Conservation (phyloP, 2,797 vertebrate species). For the Dipus sagitta region DNA sequence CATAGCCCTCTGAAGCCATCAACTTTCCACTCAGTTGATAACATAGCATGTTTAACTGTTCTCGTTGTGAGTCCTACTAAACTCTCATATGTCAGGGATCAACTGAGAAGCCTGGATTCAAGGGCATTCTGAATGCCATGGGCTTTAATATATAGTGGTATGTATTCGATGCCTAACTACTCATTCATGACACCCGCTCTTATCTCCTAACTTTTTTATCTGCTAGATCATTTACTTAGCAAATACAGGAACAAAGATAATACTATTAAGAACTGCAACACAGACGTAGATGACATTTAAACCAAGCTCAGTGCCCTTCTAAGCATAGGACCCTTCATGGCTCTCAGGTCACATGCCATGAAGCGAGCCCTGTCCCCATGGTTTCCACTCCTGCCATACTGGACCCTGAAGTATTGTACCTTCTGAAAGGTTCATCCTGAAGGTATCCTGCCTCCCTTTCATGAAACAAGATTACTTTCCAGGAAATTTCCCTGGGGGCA, state of each 20-base stretch:
- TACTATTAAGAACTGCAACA: too few species aligned
- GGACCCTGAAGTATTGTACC: neutral
- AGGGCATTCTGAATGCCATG: fast-evolving
- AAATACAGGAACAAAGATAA: too few species aligned
- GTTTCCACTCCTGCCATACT: neutral
- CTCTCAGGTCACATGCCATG: neutral
- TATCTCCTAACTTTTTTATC: too few species aligned
- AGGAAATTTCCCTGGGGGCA: too few species aligned
- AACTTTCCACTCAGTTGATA: neutral
- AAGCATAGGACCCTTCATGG: fast-evolving
- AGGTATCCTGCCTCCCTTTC: neutral
- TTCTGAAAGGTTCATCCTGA: neutral
- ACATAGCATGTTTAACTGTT: neutral
- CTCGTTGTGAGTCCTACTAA: neutral
- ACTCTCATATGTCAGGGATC: fast-evolving
- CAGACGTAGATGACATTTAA: neutral
- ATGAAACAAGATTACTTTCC: neutral
- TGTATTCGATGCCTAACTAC: too few species aligned
- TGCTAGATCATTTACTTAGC: too few species aligned
- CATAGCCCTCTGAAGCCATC: neutral
- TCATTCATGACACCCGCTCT: too few species aligned
- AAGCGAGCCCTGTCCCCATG: neutral
- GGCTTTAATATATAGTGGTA: neutral
- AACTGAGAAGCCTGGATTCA: fast-evolving
- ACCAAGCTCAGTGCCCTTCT: neutral